These are phyloP conservation scores for Andinoacara biseriatus DNA, from an alignment of 2,113 vertebrate species.

Conservation along the genomic window DNA sequence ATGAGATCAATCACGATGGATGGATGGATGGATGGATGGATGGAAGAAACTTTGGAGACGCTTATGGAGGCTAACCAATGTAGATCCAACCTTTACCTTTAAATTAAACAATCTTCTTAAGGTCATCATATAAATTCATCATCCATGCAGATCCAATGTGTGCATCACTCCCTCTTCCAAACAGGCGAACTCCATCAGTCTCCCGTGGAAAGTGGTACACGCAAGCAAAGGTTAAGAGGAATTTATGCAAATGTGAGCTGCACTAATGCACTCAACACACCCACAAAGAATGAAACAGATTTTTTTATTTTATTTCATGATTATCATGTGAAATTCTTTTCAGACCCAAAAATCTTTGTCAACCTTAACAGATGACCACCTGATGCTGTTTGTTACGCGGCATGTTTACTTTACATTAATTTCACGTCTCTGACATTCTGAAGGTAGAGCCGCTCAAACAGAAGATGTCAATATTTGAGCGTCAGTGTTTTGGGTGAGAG, in stretches of 20 bases:
- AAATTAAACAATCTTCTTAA: slow-evolving; percentile 38
- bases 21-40: no score
- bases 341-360: background rate
- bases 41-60: background rate
- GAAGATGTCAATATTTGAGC: slow-evolving; percentile 52
- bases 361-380: slow-evolving; percentile 28
- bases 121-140: slow-evolving; percentile 40
- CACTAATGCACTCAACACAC: slow-evolving; percentile 35
- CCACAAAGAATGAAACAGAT: background rate
- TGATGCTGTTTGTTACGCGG: background rate
- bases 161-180: slow-evolving; percentile 24
- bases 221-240: slow-evolving; percentile 62
- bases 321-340: slow-evolving; percentile 6
- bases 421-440: slow-evolving; percentile 65
- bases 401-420: slow-evolving; percentile 45
- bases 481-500: slow-evolving; percentile 27
- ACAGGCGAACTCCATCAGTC: slow-evolving; percentile 48
- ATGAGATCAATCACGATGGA: background rate
- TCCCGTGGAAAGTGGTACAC: slow-evolving; percentile 16
- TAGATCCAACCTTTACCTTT: slow-evolving; percentile 36
- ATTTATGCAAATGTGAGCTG: slow-evolving; percentile 56
- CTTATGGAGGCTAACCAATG: background rate
- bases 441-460: slow-evolving; percentile 35
- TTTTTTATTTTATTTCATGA: background rate
- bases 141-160: slow-evolving; percentile 7